Conservation (phyloP, 2,888 invertebrate genomes). For the Masnerella sp. region DNA sequence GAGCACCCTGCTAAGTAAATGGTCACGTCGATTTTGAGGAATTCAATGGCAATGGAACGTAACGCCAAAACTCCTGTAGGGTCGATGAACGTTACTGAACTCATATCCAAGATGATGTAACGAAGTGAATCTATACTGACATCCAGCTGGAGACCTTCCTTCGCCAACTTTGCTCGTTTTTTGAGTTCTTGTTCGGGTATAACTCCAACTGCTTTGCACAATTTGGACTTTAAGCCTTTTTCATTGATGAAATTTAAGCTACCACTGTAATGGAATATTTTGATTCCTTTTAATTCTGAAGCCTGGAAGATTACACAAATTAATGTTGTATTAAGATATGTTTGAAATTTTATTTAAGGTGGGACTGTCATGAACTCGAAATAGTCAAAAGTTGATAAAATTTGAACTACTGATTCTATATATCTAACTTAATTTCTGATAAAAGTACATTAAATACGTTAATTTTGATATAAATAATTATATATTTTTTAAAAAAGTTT, state of each 20-base stretch:
- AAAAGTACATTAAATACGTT: no score
- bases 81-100: slow-evolving; percentile 82
- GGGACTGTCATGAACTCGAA: no score
- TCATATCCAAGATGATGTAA: slow-evolving; percentile 81
- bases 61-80: slow-evolving; percentile 82
- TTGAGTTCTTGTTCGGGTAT: slow-evolving; percentile 78
- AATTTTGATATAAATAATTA: background rate
- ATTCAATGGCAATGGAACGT: slow-evolving; percentile 79
- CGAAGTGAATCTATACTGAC: slow-evolving; percentile 64
- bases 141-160: slow-evolving; percentile 65
- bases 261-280: slow-evolving; percentile 85
- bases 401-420: no score
- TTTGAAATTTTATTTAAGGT: background rate
- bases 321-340: no score
- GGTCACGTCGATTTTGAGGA: slow-evolving; percentile 79
- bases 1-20: slow-evolving; percentile 80
- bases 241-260: slow-evolving; percentile 84
- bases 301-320: slow-evolving; percentile 33
- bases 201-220: slow-evolving; percentile 79
- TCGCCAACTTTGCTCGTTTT: slow-evolving; percentile 74
- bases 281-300: slow-evolving; percentile 80
- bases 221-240: slow-evolving; percentile 79
- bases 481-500: background rate
- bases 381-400: no score
- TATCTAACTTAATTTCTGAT: no score